phyloP scores from a whole-genome alignment of 2,113 vertebrate species.

The Scomber scombrus region DNA sequence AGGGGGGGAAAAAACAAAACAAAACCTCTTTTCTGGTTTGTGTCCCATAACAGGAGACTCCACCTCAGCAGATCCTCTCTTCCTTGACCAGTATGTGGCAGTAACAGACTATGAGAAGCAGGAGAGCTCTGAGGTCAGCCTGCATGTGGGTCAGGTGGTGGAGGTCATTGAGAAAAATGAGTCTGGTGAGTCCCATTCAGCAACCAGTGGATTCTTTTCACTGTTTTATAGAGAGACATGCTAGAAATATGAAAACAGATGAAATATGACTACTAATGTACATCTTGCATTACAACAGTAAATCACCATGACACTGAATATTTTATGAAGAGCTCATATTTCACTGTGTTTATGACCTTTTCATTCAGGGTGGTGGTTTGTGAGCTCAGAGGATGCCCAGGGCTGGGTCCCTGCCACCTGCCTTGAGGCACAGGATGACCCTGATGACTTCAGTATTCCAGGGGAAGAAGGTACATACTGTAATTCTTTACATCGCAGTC shows the following conservation, averaged over 20 bases:
- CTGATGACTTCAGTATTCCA: conserved; percentile 92
- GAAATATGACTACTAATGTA: background rate
- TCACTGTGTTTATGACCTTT: background rate
- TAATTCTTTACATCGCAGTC: background rate
- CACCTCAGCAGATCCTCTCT: conserved; percentile 88
- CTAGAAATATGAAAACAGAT: background rate
- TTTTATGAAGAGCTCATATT: background rate
- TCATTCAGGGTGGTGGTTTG: conserved; percentile 97
- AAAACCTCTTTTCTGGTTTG: conserved; percentile 12
- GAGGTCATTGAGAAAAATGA: conserved; percentile 99
- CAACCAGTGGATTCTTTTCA: background rate
- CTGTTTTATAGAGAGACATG: background rate
- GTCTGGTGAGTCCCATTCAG: conserved; percentile 86
- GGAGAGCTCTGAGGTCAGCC: conserved; percentile 98
- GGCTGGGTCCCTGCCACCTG: conserved; percentile 99
- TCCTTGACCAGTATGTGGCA: conserved; percentile 97
- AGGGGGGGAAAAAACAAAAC: background rate
- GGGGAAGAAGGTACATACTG: conserved; percentile 93
- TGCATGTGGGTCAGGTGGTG: conserved; percentile 95
- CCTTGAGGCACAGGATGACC: conserved; percentile 95
- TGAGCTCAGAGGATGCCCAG: conserved; percentile 95
- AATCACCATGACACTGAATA: background rate
- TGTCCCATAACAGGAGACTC: conserved; percentile 84
- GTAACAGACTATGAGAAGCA: conserved; percentile 97
- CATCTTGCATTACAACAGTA: background rate